Percentiles rank a stretch among this genome's conserved stretches.
phyloP scores from a whole-genome alignment of 2,797 vertebrate genomes.

The Hydrophis major region DNA sequence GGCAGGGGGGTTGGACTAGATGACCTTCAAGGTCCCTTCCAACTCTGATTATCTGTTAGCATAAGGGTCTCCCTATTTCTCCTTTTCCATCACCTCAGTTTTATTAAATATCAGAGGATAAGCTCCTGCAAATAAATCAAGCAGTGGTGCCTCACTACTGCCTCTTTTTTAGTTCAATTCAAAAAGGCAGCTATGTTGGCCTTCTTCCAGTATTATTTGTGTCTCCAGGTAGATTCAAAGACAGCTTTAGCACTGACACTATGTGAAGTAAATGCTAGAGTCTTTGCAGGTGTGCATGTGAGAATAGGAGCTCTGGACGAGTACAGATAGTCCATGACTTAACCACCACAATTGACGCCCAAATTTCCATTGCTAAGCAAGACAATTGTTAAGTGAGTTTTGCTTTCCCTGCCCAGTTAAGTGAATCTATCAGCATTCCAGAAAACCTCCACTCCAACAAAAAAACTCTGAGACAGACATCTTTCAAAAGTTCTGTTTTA shows the following conservation, averaged over 20 bases:
- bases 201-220: not conserved
- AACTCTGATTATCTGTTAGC: not conserved
- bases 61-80: not conserved
- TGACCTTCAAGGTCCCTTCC: too few relatives aligned
- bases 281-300: not conserved
- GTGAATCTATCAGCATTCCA: not conserved
- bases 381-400: not conserved
- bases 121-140: not conserved
- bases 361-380: not conserved
- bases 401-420: not conserved
- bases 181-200: not conserved
- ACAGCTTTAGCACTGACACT: not conserved
- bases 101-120: slow-evolving; percentile 22
- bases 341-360: not conserved
- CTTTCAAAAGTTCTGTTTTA: too few relatives aligned
- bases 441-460: too few relatives aligned
- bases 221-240: not conserved
- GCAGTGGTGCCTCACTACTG: slow-evolving; percentile 3
- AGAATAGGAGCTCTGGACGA: not conserved
- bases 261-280: not conserved
- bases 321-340: not conserved
- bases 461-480: too few relatives aligned
- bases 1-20: too few relatives aligned
- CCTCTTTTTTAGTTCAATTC: not conserved
- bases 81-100: not conserved